Evolutionary conservation across 2,888 invertebrate genomes (phyloP).

Genomic region (Eristalinus aeneus): DNA sequence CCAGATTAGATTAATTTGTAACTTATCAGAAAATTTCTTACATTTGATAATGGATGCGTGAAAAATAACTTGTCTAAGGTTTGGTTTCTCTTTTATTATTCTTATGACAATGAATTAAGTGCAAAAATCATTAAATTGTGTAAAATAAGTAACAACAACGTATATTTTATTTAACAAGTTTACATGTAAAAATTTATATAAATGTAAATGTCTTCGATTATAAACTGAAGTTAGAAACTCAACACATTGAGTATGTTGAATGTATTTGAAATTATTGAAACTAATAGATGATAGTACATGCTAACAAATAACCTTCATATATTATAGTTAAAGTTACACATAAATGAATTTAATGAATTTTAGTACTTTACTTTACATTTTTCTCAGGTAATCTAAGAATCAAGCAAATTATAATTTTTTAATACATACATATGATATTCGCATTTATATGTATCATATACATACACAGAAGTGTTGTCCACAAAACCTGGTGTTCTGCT

Average conservation of each 20-base stretch:
- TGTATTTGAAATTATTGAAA: background rate
- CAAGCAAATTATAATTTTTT: constrained; percentile 2
- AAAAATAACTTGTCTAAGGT: background rate
- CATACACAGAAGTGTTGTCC: background rate
- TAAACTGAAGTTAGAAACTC: background rate
- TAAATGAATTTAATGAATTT: background rate
- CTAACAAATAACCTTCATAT: background rate
- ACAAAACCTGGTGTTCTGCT: constrained; percentile 20
- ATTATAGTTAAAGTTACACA: background rate
- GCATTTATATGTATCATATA: background rate
- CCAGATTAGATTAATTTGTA: background rate
- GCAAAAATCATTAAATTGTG: background rate
- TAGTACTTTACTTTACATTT: background rate
- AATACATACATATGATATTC: constrained; percentile 2
- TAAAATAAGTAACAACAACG: background rate
- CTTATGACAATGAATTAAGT: background rate
- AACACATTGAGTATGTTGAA: background rate
- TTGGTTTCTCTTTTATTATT: background rate
- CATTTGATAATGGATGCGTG: background rate
- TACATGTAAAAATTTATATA: background rate
- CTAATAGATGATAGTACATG: background rate
- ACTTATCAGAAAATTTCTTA: background rate
- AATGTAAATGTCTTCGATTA: background rate
- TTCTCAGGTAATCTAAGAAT: background rate
- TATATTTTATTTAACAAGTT: background rate